phyloP scores from a whole-genome alignment of 2,888 invertebrate genomes.

The Chromoteleia sp. region DNA sequence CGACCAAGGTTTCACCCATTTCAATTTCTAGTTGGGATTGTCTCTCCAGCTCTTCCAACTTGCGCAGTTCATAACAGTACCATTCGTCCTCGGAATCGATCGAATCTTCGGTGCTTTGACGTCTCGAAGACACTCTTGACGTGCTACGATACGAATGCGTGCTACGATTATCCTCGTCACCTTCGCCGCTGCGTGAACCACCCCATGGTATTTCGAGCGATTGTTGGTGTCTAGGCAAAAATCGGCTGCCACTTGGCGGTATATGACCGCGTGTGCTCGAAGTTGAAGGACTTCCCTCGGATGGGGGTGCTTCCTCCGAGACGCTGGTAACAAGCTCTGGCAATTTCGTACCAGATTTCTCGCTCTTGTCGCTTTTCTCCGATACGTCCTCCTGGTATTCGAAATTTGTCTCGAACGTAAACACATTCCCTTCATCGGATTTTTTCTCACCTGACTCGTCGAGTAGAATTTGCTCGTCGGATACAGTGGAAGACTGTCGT shows the following conservation, averaged over 20 bases:
- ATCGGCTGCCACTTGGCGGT: conserved; percentile 84
- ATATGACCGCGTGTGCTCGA: conserved; percentile 87
- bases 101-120: conserved; percentile 96
- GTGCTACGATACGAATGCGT: conserved; percentile 95
- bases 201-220: conserved; percentile 92
- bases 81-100: conserved; percentile 97
- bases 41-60: conserved; percentile 94
- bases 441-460: conserved; percentile 85
- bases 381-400: conserved; percentile 78
- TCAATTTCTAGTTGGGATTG: conserved; percentile 88
- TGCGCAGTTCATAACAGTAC: conserved; percentile 95
- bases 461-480: conserved; percentile 88
- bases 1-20: conserved; percentile 87
- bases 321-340: conserved; percentile 81
- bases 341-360: conserved; percentile 77
- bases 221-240: conserved; percentile 89
- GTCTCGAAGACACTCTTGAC: conserved; percentile 92
- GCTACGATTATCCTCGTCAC: conserved; percentile 94
- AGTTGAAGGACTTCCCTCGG: conserved; percentile 89
- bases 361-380: conserved; percentile 79
- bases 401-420: conserved; percentile 76
- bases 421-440: conserved; percentile 77
- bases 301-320: conserved; percentile 86
- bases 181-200: conserved; percentile 85
- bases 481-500: conserved; percentile 89